Conservation (phyloP, 2,797 vertebrate species). For the Cossypha heuglini region DNA sequence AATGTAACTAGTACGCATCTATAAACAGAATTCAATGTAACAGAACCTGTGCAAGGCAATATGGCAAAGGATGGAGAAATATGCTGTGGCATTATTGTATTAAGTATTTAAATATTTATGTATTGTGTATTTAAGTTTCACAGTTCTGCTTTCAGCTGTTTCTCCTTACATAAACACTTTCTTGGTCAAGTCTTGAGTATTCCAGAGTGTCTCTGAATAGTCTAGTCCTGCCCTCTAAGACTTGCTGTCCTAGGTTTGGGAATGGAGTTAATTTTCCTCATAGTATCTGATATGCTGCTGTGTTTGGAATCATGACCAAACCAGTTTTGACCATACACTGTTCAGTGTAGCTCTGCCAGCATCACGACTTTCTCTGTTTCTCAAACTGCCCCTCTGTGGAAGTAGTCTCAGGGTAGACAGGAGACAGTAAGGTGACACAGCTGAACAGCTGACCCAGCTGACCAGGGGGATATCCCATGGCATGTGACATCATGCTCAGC, state of each 20-base stretch:
- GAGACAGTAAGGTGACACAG: not conserved
- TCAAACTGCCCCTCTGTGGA: not conserved
- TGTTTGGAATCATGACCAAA: not conserved
- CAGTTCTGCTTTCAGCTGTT: not conserved
- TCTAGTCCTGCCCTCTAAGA: not conserved
- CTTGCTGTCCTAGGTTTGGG: not conserved
- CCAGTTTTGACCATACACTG: not conserved
- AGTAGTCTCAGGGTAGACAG: not conserved
- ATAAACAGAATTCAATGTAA: not conserved
- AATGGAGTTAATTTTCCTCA: not conserved
- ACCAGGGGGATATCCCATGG: not conserved
- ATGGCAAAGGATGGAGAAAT: not conserved
- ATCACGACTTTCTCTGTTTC: not conserved
- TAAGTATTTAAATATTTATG: not conserved
- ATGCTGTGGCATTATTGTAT: not conserved
- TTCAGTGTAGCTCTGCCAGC: not conserved
- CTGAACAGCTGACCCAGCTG: not conserved
- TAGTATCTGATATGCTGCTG: not conserved
- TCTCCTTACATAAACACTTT: not conserved
- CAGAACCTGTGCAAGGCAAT: not conserved
- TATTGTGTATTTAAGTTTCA: not conserved
- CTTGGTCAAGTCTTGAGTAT: not conserved
- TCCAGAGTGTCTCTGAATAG: not conserved
- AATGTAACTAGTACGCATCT: not conserved
- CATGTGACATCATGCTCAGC: not conserved